Evolutionary conservation across 2,797 vertebrate species (phyloP).

Genomic region (Darevskia nairensis): DNA sequence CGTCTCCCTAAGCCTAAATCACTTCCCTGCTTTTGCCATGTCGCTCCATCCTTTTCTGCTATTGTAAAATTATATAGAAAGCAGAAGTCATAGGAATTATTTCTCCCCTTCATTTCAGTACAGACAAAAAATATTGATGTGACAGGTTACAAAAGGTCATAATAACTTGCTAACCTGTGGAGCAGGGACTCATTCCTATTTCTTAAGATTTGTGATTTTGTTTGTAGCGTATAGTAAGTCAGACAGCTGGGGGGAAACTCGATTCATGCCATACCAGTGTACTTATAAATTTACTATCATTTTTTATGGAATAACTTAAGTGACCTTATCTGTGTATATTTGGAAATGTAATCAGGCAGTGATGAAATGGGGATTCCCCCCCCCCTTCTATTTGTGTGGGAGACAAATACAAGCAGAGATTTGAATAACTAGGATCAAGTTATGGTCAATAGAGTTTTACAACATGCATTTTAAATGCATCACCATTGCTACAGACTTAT

Average conservation of each 20-base stretch:
- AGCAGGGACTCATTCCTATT: too few species aligned
- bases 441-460: constrained; percentile 35
- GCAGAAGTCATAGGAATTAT: too few species aligned
- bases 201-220: too few species aligned
- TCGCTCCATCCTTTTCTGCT: too few species aligned
- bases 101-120: too few species aligned
- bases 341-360: constrained; percentile 29
- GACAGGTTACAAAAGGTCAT: too few species aligned
- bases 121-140: too few species aligned
- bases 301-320: constrained; percentile 8
- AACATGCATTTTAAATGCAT: constrained; percentile 18
- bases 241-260: neutral
- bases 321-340: constrained; percentile 36
- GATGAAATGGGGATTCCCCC: constrained; percentile 31
- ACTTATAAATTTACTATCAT: constrained; percentile 30
- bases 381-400: constrained; percentile 26
- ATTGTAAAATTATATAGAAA: too few species aligned
- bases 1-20: too few species aligned
- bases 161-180: too few species aligned
- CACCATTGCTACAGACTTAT: constrained; percentile 4
- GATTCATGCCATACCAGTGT: constrained; percentile 41
- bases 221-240: too few species aligned
- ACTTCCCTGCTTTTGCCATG: too few species aligned
- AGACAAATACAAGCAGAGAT: constrained; percentile 28
- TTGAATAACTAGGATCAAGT: constrained; percentile 30